Percentiles rank a stretch among this genome's conserved stretches.
Conservation (phyloP, 2,113 vertebrate genomes). For the Cephalophus harveyi region DNA sequence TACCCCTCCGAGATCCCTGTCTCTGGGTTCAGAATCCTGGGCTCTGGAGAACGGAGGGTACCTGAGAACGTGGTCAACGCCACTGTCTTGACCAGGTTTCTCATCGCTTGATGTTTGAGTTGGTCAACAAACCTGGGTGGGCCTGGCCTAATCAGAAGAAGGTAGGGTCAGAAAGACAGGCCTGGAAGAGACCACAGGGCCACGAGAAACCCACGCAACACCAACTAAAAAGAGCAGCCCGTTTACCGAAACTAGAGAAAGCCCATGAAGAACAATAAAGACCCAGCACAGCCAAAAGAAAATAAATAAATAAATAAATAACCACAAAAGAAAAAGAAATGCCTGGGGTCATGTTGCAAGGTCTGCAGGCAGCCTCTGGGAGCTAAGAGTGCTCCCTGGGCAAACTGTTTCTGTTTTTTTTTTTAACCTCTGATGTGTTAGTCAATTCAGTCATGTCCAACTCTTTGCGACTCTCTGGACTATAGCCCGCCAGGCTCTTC, state of each 20-base stretch:
- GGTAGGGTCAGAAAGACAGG: not conserved
- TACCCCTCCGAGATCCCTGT: not conserved
- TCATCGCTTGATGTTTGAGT: accelerated
- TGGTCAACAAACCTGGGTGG: not conserved
- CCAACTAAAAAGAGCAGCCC: accelerated
- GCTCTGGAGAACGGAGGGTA: not conserved
- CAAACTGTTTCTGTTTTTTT: not conserved
- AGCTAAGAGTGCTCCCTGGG: accelerated
- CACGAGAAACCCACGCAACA: not conserved
- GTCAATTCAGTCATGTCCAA: accelerated
- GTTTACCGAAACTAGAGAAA: not conserved
- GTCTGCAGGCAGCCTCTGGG: not conserved
- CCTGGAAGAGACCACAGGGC: not conserved
- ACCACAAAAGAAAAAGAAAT: not conserved
- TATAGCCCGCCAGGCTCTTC: not conserved
- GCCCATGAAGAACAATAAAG: not conserved
- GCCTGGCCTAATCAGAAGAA: not conserved
- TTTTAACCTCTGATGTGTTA: not conserved
- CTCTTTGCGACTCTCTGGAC: not conserved
- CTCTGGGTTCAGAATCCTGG: accelerated
- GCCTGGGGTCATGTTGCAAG: accelerated
- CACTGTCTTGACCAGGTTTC: too few species aligned
- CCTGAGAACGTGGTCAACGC: accelerated
- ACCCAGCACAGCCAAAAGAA: not conserved
- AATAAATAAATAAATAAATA: accelerated